Evolutionary conservation across 2,113 vertebrate species (phyloP), one percentile per base, ranked within the genome.

Genomic region (Shinisaurus crocodilurus): DNA sequence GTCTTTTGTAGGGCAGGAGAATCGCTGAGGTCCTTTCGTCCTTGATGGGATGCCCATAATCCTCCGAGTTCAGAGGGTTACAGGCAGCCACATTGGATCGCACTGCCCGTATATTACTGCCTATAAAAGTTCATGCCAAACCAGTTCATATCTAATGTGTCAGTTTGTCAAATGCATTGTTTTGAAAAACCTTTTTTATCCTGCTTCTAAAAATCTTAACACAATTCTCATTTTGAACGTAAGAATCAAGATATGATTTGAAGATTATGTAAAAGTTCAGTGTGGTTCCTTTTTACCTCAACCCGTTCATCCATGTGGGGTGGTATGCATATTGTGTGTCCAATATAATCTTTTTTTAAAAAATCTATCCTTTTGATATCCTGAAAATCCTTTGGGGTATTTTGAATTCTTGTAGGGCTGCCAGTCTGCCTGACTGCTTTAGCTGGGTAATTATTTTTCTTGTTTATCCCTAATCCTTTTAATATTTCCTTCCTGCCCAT

Each of bases 371-470:
- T 95, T 96, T 96, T 96, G 90, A 96, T 95, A 90, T 94, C 89
- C 88, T 92, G 89, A 93, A 95, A 96, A 95, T 94, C 95, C 95
- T 94, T 94, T 95, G 2, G 84, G 88, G 89, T 89, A 94, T 95
- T 96, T 95, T 93, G 94, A 95, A 96, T 96, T 96, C 95, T 69
- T 0, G 0, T 95, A 96, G 96, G 92, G 88, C 94, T 96, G 94
- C 94, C 93, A 91, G 95, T 96, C 95, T 96, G 95, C 95, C 95
- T 96, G 95, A 94, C 91, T 90, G 94, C 92, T 94, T 95, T 90
- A 95, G 96, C 96, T 96, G 86, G 91, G 91, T 96, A 96, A 95
- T 96, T 96, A 95, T 95, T 96, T 96, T 96, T 96, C 95, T 96
- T 96, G 92, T 96, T 96, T 96, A 95, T 93, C 92, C 60, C 94